These are phyloP conservation scores for Trichacis sp. DNA, from an alignment of 2,888 invertebrate species.

Conservation along the genomic window DNA sequence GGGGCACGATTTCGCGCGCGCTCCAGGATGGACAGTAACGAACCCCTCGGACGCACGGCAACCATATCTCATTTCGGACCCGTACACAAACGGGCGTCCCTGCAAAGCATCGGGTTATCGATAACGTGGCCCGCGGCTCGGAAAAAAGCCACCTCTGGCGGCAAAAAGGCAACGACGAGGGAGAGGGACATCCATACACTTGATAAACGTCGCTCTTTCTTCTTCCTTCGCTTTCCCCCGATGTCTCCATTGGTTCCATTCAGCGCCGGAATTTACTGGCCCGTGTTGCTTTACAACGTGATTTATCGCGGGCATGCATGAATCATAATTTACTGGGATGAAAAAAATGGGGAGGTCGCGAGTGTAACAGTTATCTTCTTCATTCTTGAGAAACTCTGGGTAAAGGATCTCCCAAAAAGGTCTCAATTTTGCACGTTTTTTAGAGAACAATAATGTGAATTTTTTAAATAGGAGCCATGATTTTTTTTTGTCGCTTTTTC, in stretches of 20 bases:
- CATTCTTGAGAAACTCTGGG: neutral
- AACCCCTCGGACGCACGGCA: constrained; percentile 24
- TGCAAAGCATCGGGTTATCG: constrained; percentile 34
- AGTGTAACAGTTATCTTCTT: neutral
- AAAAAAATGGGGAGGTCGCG: neutral
- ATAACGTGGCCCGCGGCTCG: constrained; percentile 26
- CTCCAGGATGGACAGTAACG: constrained; percentile 3
- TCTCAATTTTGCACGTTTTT: neutral
- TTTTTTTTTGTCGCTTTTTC: no score
- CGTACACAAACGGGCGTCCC: constrained; percentile 11
- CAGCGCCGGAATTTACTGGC: constrained; percentile 19
- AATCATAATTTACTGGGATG: neutral
- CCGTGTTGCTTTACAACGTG: constrained; percentile 2
- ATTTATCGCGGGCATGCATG: constrained; percentile 5
- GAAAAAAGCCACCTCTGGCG: constrained; percentile 4
- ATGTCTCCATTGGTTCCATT: constrained; percentile 25
- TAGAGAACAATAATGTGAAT: neutral
- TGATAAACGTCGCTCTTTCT: constrained; percentile 27
- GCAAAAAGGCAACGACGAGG: constrained; percentile 2
- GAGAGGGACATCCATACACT: constrained; percentile 22
- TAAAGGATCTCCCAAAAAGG: no score
- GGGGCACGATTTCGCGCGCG: neutral
- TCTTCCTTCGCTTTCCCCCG: constrained; percentile 8
- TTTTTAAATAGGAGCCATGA: neutral
- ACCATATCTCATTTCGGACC: constrained; percentile 43